These are phyloP conservation scores for Drosophila borborema DNA, from an alignment of 2,888 invertebrate species.

Conservation along the genomic window DNA sequence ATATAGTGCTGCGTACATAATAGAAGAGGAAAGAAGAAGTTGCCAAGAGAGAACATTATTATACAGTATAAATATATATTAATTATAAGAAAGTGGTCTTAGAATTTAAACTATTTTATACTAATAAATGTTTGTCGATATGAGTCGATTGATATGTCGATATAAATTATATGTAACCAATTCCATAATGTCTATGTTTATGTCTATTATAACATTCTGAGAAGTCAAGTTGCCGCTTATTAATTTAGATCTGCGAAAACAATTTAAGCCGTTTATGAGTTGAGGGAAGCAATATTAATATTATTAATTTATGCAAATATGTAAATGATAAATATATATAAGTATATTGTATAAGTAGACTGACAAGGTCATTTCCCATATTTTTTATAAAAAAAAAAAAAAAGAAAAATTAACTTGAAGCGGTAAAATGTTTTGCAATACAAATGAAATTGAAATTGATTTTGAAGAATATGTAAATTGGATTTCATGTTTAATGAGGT, in stretches of 20 bases:
- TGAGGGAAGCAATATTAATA: background rate
- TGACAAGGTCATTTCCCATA: background rate
- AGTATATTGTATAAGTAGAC: background rate
- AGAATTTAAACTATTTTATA: background rate
- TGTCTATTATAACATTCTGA: background rate
- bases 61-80: background rate
- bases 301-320: conserved; percentile 4
- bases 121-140: background rate
- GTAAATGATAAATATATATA: background rate
- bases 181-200: background rate
- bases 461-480: conserved; percentile 2
- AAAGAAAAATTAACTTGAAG: background rate
- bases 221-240: background rate
- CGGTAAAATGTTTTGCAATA: background rate
- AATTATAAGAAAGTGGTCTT: background rate
- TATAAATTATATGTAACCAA: background rate
- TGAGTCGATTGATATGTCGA: too few relatives aligned
- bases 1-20: background rate
- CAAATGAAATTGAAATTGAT: conserved; percentile 6
- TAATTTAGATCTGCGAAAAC: background rate
- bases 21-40: background rate
- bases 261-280: background rate
- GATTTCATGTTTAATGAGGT: background rate
- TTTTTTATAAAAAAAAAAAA: background rate
- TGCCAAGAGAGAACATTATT: background rate